Base-by-base conservation (phyloP, 2,888 invertebrate genomes). In the Hipparchia sbordonii region DNA sequence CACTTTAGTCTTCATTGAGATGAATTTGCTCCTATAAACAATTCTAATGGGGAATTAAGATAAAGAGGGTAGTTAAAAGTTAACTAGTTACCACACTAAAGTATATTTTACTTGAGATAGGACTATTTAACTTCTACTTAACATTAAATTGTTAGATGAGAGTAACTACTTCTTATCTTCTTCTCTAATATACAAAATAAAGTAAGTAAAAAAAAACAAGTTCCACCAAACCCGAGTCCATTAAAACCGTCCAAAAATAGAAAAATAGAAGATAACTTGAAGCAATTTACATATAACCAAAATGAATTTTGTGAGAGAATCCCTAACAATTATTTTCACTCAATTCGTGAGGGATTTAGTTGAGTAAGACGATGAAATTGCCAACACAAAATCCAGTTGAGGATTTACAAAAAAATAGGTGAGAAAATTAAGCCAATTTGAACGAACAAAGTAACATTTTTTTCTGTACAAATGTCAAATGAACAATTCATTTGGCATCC, bases 1-100 rank as follows among this genome's bases (percentile, higher is more conserved):
- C 51, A 52, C 48, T 67, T 73, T 39, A 52, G 51, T 65, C 51
- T 65, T 65, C 9, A 65, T 65, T 33, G 65, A 65, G 52, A 65
- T 52, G 33, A 52, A 65, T 65, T 52, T 52, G 33, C 63, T 52
- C 33, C 33, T 65, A 65, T 13, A 46, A 5, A 62, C 23, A 7
- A 46, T 62, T 63, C 63, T 51, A 23, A 51, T 51, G 6, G 12
- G 51, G 51, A 12, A 63, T 13, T 51, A 63, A 52, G 52, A 52
- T 65, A 65, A 33, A 63, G 51, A 51, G 13, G 48, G 10, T 13
- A 48, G 13, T 48, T 46, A 63, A 33, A 5, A 39, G 39, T 39
- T 39, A 39, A 39, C 39, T 59, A 9, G 23, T 59, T 59, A 59
- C 10, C 33, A 23, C 23, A 51, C 6, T 23, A 9, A 51, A 63